Conservation (phyloP, 2,888 invertebrate genomes). For the Hirudinaria manillensis region DNA sequence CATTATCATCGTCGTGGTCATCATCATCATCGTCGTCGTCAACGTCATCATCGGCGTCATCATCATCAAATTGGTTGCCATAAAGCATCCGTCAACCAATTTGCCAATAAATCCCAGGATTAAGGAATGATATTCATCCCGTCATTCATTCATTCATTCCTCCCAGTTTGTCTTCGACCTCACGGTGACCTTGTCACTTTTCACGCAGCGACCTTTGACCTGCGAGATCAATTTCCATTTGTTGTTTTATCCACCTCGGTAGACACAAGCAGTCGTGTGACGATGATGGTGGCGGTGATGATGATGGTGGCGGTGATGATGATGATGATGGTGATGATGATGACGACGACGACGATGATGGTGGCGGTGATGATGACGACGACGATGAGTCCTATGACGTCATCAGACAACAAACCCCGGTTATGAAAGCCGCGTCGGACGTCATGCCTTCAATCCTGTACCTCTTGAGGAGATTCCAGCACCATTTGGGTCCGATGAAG, state of each 20-base stretch:
- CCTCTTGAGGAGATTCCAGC: slow-evolving; percentile 51
- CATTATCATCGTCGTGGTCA: neutral
- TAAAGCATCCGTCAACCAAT: neutral
- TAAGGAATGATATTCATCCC: too few species aligned
- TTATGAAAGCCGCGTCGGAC: slow-evolving; percentile 33
- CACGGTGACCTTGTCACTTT: too few species aligned
- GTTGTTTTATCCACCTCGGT: too few species aligned
- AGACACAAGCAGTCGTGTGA: neutral
- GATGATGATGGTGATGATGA: slow-evolving; percentile 30
- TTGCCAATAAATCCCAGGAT: too few species aligned
- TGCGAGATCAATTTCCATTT: too few species aligned
- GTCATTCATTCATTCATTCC: too few species aligned
- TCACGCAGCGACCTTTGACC: too few species aligned
- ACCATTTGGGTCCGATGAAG: slow-evolving; percentile 58
- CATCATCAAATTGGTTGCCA: neutral
- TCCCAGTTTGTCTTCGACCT: too few species aligned
- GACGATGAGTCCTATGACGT: neutral
- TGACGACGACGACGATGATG: slow-evolving; percentile 22
- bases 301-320: slow-evolving; percentile 30
- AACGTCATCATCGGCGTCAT: slow-evolving; percentile 25
- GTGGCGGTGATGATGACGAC: slow-evolving; percentile 26
- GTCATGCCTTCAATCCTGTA: slow-evolving; percentile 34
- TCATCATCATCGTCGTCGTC: slow-evolving; percentile 19
- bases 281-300: slow-evolving; percentile 4
- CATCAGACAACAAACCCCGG: slow-evolving; percentile 31